These are phyloP conservation scores for Tenodera sinensis DNA, from an alignment of 2,888 invertebrate genomes.

Conservation along the genomic window DNA sequence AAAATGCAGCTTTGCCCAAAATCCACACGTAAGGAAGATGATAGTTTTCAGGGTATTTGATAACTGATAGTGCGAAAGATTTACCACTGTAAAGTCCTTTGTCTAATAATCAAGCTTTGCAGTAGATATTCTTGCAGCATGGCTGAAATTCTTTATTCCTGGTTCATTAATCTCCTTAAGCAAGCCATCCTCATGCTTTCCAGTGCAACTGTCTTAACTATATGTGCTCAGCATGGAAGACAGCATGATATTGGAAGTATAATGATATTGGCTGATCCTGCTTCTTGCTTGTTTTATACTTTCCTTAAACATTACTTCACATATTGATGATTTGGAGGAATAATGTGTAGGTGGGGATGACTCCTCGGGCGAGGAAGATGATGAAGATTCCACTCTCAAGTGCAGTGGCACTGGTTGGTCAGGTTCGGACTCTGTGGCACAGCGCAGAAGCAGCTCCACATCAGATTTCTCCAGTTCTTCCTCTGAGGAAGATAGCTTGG, in stretches of 20 bases:
- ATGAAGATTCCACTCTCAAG: constrained; percentile 53
- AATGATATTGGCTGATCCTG: no score
- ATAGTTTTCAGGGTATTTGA: no score
- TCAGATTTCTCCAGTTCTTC: constrained; percentile 44
- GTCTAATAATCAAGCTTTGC: no score
- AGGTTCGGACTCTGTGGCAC: constrained; percentile 46
- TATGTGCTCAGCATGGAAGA: no score
- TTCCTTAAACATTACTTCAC: background rate
- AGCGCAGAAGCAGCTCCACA: constrained; percentile 42
- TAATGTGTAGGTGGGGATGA: constrained; percentile 43
- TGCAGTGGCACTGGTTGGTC: constrained; percentile 48
- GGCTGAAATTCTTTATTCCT: no score
- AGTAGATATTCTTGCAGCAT: no score
- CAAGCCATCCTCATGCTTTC: no score
- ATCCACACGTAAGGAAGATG: background rate
- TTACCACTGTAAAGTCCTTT: background rate
- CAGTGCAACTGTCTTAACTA: no score
- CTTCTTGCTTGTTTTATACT: no score
- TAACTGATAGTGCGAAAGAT: background rate
- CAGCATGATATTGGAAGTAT: no score
- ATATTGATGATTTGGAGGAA: background rate
- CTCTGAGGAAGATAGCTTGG: constrained; percentile 33
- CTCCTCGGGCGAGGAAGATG: constrained; percentile 59
- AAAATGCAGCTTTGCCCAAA: background rate
- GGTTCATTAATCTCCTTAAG: no score